These are phyloP conservation scores for Euphydryas editha DNA, from an alignment of 2,888 invertebrate genomes.

Conservation along the genomic window DNA sequence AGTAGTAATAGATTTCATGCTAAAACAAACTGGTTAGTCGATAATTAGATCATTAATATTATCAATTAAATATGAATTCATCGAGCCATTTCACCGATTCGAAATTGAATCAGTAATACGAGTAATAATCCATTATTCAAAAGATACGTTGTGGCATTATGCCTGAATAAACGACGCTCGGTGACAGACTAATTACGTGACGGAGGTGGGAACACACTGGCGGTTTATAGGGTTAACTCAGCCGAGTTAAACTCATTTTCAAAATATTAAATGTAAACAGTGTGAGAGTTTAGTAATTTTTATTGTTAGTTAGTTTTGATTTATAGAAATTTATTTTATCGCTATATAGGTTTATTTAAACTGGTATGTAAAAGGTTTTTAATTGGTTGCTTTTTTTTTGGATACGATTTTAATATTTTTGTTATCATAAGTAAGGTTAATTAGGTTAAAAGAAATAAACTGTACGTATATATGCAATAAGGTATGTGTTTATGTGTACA, in stretches of 20 bases:
- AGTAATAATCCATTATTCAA: conserved; percentile 6
- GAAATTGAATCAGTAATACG: neutral
- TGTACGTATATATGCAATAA: too few relatives aligned
- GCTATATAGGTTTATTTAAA: too few relatives aligned
- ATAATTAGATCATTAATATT: conserved; percentile 1
- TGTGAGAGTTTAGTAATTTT: too few relatives aligned
- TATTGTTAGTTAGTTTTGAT: too few relatives aligned
- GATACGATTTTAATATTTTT: too few relatives aligned
- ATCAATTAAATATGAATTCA: neutral
- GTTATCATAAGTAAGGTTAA: too few relatives aligned
- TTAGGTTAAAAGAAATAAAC: too few relatives aligned
- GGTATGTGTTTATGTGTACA: too few relatives aligned
- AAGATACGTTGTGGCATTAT: neutral
- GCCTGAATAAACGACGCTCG: neutral
- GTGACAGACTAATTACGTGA: neutral
- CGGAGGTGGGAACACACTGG: neutral
- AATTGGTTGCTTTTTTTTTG: too few relatives aligned
- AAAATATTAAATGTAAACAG: neutral
- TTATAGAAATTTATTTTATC: too few relatives aligned
- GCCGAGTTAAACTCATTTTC: neutral
- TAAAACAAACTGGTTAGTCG: neutral
- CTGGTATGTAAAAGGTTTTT: too few relatives aligned
- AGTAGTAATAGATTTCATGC: neutral
- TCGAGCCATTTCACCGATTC: neutral
- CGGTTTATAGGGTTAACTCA: too few relatives aligned